Percentiles rank a stretch among this genome's conserved stretches.
These are phyloP conservation scores for Eulimnadia texana DNA, from an alignment of 1,140 invertebrate species.

Conservation along the genomic window DNA sequence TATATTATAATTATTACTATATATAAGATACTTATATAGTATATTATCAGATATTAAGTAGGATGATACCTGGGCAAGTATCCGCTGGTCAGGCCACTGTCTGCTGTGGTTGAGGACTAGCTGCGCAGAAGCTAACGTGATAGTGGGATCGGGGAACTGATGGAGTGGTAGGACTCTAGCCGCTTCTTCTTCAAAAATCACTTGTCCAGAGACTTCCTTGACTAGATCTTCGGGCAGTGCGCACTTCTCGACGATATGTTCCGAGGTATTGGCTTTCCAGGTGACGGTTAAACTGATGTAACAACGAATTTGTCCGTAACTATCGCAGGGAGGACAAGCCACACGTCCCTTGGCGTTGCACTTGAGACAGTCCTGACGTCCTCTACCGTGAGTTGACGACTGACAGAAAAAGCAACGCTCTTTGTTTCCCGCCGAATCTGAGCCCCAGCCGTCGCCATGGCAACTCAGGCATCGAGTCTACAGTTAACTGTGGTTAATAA, in stretches of 20 bases:
- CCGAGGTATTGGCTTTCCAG: constrained; percentile 34
- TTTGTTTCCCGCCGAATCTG: constrained; percentile 27
- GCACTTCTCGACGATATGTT: constrained; percentile 34
- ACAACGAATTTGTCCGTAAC: constrained; percentile 35
- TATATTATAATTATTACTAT: not conserved
- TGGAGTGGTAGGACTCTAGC: constrained; percentile 33
- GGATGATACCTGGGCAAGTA: constrained; percentile 30
- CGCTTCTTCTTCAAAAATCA: constrained; percentile 36
- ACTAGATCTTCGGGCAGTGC: constrained; percentile 36
- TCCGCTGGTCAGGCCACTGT: constrained; percentile 28
- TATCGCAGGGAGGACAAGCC: constrained; percentile 32
- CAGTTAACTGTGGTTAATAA: not conserved
- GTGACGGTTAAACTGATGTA: constrained; percentile 36
- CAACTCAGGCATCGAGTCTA: constrained; percentile 31
- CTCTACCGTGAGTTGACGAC: constrained; percentile 30
- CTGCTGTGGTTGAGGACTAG: constrained; percentile 30
- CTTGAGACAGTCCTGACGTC: constrained; percentile 31
- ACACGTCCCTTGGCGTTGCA: constrained; percentile 35
- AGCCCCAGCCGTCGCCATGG: constrained; percentile 32
- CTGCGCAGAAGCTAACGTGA: constrained; percentile 36
- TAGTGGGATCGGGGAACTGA: constrained; percentile 36
- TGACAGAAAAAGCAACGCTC: constrained; percentile 35
- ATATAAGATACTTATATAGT: not conserved
- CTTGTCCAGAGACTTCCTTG: constrained; percentile 33
- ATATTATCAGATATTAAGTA: not conserved